Conservation (phyloP, 1,140 invertebrate species). For the Zaprionus davidi region DNA sequence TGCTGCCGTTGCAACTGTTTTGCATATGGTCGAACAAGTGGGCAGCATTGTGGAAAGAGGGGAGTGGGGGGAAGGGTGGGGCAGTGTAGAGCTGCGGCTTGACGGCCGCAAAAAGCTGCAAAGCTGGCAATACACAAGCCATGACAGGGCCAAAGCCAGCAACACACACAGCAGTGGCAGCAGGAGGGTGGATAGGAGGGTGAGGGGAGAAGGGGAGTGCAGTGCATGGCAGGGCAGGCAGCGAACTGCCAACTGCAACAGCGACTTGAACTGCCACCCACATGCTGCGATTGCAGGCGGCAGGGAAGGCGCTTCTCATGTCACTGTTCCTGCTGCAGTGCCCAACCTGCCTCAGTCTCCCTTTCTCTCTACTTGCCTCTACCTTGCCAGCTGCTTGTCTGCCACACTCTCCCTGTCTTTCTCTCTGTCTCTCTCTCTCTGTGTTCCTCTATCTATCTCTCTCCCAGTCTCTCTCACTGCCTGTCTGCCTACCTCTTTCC, state of each 20-base stretch:
- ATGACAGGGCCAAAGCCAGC: slow-evolving; percentile 39
- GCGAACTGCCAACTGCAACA: slow-evolving; percentile 31
- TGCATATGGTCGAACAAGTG: slow-evolving; percentile 73
- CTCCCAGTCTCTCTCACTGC: background rate
- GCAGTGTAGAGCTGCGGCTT: background rate
- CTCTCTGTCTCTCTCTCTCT: background rate
- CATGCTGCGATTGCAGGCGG: no score
- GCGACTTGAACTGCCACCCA: slow-evolving; percentile 27
- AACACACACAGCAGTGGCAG: background rate
- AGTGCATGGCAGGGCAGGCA: background rate
- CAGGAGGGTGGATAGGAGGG: background rate
- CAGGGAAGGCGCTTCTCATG: no score
- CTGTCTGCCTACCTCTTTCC: slow-evolving; percentile 39
- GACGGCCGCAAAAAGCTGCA: slow-evolving; percentile 49
- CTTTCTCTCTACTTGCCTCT: background rate
- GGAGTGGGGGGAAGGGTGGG: background rate
- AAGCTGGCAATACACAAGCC: slow-evolving; percentile 68
- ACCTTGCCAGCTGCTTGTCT: background rate
- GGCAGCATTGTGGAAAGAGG: background rate
- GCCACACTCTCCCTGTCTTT: background rate
- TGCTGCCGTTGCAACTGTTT: slow-evolving; percentile 68
- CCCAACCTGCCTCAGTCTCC: background rate
- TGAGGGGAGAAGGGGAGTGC: background rate
- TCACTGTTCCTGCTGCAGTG: background rate
- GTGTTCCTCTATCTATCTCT: background rate